These are phyloP conservation scores for Entelurus aequoreus DNA, from an alignment of 2,113 vertebrate species.

Conservation along the genomic window DNA sequence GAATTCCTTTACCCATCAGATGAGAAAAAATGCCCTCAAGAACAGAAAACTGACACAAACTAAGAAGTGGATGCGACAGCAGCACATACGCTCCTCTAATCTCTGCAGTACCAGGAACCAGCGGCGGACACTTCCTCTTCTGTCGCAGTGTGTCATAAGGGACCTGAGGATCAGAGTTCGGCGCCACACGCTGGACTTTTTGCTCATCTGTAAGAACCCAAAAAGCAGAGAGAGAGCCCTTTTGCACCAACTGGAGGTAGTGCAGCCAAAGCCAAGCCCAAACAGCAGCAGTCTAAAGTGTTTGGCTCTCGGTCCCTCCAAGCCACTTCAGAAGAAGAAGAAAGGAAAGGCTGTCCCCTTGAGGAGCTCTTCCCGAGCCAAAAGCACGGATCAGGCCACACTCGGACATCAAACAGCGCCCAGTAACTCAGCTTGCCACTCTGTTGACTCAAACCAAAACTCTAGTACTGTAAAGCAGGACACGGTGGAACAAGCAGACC, in stretches of 20 bases:
- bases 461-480: constrained; percentile 30
- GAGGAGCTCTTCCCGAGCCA: constrained; percentile 53
- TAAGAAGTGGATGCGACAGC: constrained; percentile 63
- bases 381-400: constrained; percentile 19
- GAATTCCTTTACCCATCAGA: constrained; percentile 72
- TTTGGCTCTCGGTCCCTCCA: constrained; percentile 42
- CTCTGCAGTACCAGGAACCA: constrained; percentile 25
- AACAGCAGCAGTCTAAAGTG: constrained; percentile 36
- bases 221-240: constrained; percentile 63
- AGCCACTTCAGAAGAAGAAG: background rate
- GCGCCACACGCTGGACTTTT: constrained; percentile 65
- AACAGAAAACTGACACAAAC: constrained; percentile 60
- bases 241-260: constrained; percentile 53
- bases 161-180: constrained; percentile 62
- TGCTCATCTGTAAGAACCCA: constrained; percentile 64
- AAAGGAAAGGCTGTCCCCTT: constrained; percentile 22
- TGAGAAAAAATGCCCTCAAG: constrained; percentile 68
- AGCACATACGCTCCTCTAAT: constrained; percentile 44
- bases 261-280: constrained; percentile 27
- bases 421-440: background rate
- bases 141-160: constrained; percentile 53
- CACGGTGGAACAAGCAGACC: constrained; percentile 7
- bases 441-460: constrained; percentile 8
- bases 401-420: constrained; percentile 5
- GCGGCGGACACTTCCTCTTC: constrained; percentile 18